phyloP scores from a whole-genome alignment of 2,888 invertebrate species.

The Hirtodrosophila cameraria region DNA sequence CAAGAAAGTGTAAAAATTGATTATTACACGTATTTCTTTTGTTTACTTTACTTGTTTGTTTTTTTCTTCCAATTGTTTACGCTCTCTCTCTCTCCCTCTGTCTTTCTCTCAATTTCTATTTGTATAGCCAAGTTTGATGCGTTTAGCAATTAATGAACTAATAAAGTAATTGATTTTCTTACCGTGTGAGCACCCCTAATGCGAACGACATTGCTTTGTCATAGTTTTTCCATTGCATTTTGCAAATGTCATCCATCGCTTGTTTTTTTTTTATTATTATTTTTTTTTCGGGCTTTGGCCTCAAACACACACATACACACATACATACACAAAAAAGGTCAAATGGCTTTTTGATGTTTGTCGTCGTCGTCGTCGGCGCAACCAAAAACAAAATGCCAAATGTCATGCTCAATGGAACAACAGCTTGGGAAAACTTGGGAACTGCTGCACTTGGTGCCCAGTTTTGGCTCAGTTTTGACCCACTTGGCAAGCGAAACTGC shows the following conservation, averaged over 20 bases:
- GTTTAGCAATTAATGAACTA: slow-evolving; percentile 1
- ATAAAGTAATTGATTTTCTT: not conserved
- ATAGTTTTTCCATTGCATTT: slow-evolving; percentile 42
- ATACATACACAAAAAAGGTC: slow-evolving; percentile 49
- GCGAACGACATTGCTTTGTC: slow-evolving; percentile 38
- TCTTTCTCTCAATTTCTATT: not conserved
- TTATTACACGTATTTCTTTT: slow-evolving; percentile 6
- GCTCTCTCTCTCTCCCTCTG: not conserved
- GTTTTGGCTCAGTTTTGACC: slow-evolving; percentile 55
- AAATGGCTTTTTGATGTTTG: slow-evolving; percentile 53
- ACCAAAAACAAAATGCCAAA: slow-evolving; percentile 64
- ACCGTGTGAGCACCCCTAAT: slow-evolving; percentile 31
- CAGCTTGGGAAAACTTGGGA: slow-evolving; percentile 29
- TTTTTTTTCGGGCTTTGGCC: slow-evolving; percentile 20
- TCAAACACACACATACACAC: slow-evolving; percentile 3
- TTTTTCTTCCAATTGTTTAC: slow-evolving; percentile 24
- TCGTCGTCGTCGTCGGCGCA: slow-evolving; percentile 47
- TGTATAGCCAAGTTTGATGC: slow-evolving; percentile 2
- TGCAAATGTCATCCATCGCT: slow-evolving; percentile 57
- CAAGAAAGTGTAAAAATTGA: slow-evolving; percentile 34
- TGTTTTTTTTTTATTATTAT: slow-evolving; percentile 39
- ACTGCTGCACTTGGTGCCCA: slow-evolving; percentile 52
- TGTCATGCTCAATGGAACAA: slow-evolving; percentile 53
- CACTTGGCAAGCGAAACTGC: slow-evolving; percentile 46
- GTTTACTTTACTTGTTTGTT: not conserved